These are phyloP conservation scores for Lucilia sericata DNA, from an alignment of 1,140 invertebrate genomes.

Conservation along the genomic window DNA sequence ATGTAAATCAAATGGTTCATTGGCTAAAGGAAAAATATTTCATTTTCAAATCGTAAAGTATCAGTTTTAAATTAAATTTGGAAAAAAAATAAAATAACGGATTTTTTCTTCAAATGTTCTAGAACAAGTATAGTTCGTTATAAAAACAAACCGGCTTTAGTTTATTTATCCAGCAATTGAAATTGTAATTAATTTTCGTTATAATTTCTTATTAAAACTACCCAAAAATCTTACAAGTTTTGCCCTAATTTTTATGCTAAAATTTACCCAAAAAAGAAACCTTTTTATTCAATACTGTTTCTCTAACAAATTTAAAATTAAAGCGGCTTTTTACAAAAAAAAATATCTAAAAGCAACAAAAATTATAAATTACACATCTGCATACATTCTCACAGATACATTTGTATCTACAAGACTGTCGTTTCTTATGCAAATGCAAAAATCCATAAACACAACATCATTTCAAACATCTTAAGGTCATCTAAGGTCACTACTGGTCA, in stretches of 20 bases:
- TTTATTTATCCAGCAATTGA: neutral
- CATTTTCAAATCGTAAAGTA: neutral
- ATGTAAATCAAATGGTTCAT: slow-evolving; percentile 17
- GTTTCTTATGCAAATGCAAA: slow-evolving; percentile 41
- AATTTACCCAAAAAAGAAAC: neutral
- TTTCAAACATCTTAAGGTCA: slow-evolving; percentile 54
- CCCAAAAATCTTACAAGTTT: slow-evolving; percentile 25
- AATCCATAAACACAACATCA: slow-evolving; percentile 6
- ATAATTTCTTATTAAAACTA: slow-evolving; percentile 9
- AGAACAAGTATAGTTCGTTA: neutral
- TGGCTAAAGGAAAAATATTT: neutral
- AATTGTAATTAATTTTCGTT: slow-evolving; percentile 43
- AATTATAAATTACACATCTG: slow-evolving; percentile 16
- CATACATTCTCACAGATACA: slow-evolving; percentile 21
- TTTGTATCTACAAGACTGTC: neutral
- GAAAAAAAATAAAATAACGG: neutral
- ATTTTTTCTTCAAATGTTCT: neutral
- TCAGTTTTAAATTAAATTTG: neutral
- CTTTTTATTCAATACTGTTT: neutral
- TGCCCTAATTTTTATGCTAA: slow-evolving; percentile 28
- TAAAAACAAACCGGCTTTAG: neutral
- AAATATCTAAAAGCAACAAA: too few relatives aligned
- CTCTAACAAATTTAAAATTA: neutral
- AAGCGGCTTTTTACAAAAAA: slow-evolving; percentile 28
- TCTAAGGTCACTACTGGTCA: slow-evolving; percentile 56